Conservation (phyloP, 2,113 vertebrate genomes). For the Bombycilla garrulus region DNA sequence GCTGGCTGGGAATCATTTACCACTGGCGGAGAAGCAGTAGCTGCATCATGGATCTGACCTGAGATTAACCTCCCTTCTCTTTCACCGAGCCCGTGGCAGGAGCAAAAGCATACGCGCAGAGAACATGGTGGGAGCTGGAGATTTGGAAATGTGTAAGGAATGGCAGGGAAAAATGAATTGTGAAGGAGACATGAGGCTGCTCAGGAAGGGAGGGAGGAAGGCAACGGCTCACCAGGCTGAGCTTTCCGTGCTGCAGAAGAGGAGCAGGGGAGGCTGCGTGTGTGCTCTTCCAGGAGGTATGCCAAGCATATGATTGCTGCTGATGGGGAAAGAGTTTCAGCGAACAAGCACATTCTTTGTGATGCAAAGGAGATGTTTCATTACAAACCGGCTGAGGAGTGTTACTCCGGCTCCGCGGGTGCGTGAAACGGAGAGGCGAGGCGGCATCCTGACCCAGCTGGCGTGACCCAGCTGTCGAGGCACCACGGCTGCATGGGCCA, state of each 20-base stretch:
- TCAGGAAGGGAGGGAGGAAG: neutral
- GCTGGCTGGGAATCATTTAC: neutral
- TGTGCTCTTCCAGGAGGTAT: neutral
- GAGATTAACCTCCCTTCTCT: neutral
- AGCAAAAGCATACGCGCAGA: neutral
- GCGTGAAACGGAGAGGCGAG: neutral
- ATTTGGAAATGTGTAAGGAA: neutral
- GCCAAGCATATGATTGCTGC: neutral
- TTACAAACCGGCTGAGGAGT: neutral
- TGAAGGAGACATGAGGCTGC: neutral
- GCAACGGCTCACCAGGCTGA: neutral
- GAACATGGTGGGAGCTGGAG: neutral
- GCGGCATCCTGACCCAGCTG: neutral
- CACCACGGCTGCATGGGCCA: neutral
- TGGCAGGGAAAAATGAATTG: neutral
- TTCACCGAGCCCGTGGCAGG: neutral
- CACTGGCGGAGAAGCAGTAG: neutral
- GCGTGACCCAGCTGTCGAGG: neutral
- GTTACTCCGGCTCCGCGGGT: neutral
- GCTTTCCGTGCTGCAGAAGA: neutral
- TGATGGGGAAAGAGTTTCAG: neutral
- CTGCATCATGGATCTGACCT: neutral
- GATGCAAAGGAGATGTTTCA: slow-evolving; percentile 17
- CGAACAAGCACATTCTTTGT: neutral
- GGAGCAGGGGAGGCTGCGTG: neutral